Evolutionary conservation across 2,797 vertebrate species (phyloP), one percentile per base, ranked within the genome.

Genomic region (Brachyalestes nurse): DNA sequence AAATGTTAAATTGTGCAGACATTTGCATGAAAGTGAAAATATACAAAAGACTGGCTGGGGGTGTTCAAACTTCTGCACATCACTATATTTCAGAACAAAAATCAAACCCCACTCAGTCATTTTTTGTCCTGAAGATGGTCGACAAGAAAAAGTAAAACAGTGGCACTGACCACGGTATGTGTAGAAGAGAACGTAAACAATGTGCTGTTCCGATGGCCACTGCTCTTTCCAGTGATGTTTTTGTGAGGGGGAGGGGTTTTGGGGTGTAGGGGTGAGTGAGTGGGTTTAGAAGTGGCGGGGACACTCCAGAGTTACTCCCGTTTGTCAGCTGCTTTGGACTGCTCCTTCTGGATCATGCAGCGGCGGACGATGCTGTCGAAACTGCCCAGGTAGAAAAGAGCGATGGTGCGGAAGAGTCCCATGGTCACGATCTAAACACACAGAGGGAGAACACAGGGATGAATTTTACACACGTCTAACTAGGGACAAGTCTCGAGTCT

Each of bases 291-390:
- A 16, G n/a, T 3, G n/a, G 58, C 53, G 17, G 40, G 65, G 65
- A 19, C 28, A 19, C 16, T 17, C 14, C 10, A 34, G 34, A 0
- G 14, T 94, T 93, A 98, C 88, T 97, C 96, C 67, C 92, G 95
- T 94, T 99, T 98, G 91, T 96, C 94, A 23, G 92, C 79, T 45
- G 88, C 93, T 92, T 95, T 96, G 73, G 94, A 93, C 86, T 96
- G 96, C 89, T 96, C 94, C 88, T 95, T 96, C 90, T 98, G 95
- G 87, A 97, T 95, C 97, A 99, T 99, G 92, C 98, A 99, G 87
- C 97, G 97, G 69, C 96, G 98, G 77, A 99, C 93, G 71, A 99
- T 98, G 92, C 96, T 97, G 94, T 99, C 98, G 67, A 99, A 99
- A 83, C 97, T 98, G 89, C 97, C 96, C 85, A 97, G 92, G 92